Evolutionary conservation across 2,797 vertebrate species (phyloP), one percentile per base, ranked within the genome.

Genomic region (Muscicapa striata): DNA sequence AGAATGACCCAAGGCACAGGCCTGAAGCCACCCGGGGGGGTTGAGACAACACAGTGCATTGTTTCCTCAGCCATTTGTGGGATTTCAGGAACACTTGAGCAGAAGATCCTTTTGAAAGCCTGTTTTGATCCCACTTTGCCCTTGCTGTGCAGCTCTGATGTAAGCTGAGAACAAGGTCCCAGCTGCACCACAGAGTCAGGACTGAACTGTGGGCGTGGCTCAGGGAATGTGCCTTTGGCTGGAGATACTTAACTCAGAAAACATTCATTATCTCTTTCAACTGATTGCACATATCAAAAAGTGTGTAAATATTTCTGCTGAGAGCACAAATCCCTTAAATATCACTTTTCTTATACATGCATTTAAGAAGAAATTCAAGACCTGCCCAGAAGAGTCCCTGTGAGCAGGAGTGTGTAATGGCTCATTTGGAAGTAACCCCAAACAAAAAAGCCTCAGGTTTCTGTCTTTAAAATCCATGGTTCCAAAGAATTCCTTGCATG

Each of bases 311-410:
- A 68, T 55, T 89, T 90, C 41, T 85, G 81, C 72, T 68, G 92
- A 92, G 76, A 83, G n/a, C 64, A 58, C 64, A 72, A 64, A 89
- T 72, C 81, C 77, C 84, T 89, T 84, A 66, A 80, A 94, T 80
- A 59, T 2, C 72, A 19, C 79, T 84, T 79, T 8, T 20, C 24
- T 91, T 88, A 9, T 2, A 26, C 9, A 3, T 51, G 30, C 24
- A 62, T 62, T 69, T 54, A 29, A n/a, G 34, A 78, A 64, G 78
- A 45, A 41, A 16, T 51, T 55, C 38, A 43, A 41, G 49, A 54
- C 16, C 29, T 57, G 38, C 45, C 55, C n/a, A 52, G 89, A 59
- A 90, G 58, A 36, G 14, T 85, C 5, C 51, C 59, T 74, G 34
- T 40, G 72, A 79, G 54, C 30, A 38, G 22, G 57, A 57, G 43